Evolutionary conservation across 2,888 invertebrate species (phyloP).

Genomic region (Stratiomys singularior): DNA sequence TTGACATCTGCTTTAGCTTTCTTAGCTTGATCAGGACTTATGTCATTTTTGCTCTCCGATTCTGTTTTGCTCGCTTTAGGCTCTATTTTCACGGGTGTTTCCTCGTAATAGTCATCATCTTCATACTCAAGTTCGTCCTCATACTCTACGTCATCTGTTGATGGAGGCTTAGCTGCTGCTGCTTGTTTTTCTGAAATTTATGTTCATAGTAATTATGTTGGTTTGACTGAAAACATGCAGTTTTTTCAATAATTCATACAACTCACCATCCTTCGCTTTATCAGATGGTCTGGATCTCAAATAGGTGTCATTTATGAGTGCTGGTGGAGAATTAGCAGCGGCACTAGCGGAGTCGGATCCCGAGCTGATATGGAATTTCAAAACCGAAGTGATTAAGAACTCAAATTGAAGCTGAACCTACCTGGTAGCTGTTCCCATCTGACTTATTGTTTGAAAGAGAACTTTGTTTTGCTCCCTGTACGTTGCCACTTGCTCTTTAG

Average conservation of each 20-base stretch:
- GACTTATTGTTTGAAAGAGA: constrained; percentile 74
- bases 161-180: constrained; percentile 59
- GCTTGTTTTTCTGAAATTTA: constrained; percentile 36
- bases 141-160: constrained; percentile 60
- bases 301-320: constrained; percentile 19
- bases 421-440: constrained; percentile 61
- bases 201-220: no score
- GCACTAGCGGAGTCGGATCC: constrained; percentile 39
- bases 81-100: constrained; percentile 62
- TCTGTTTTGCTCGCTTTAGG: constrained; percentile 54
- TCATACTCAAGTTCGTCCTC: constrained; percentile 67
- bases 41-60: constrained; percentile 18
- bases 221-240: not conserved
- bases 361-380: not conserved
- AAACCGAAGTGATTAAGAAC: not conserved
- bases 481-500: constrained; percentile 68
- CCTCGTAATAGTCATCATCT: constrained; percentile 72
- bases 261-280: constrained; percentile 32
- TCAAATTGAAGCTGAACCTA: constrained; percentile 52
- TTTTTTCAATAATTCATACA: not conserved
- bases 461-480: constrained; percentile 76
- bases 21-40: not conserved
- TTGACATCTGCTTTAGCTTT: constrained; percentile 49
- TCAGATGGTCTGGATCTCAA: constrained; percentile 31
- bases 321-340: constrained; percentile 31